Percentiles rank a stretch among this genome's conserved stretches.
Evolutionary conservation across 2,113 vertebrate genomes (phyloP).

Genomic region (Pseudorasbora parva): DNA sequence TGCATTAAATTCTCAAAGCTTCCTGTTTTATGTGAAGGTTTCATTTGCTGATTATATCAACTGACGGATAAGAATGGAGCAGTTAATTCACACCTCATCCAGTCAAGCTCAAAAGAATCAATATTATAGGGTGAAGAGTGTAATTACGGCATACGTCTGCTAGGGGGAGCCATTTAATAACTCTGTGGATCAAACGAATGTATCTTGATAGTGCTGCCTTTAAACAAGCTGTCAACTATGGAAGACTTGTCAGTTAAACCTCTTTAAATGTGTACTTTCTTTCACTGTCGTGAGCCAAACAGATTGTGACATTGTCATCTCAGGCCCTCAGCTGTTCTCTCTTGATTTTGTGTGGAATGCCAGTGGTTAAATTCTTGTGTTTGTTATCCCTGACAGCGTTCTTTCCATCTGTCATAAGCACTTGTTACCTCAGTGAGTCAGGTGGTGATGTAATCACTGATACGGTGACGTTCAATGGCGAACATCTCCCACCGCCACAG

Average conservation of each 20-base stretch:
- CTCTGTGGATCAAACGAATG: neutral
- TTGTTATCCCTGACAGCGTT: conserved; percentile 43
- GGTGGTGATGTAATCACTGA: conserved; percentile 55
- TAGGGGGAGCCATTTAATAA: conserved; percentile 81
- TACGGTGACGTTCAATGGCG: conserved; percentile 50
- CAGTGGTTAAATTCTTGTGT: conserved; percentile 43
- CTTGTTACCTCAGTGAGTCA: conserved; percentile 52
- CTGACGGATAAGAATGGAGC: conserved; percentile 1
- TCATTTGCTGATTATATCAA: conserved; percentile 10
- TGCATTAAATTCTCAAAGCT: conserved; percentile 37
- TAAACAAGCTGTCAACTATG: neutral
- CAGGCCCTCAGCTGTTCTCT: conserved; percentile 47
- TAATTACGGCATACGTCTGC: conserved; percentile 70
- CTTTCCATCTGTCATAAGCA: conserved; percentile 43
- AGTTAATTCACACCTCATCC: neutral
- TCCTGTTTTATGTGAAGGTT: neutral
- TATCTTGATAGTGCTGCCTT: neutral
- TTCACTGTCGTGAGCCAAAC: neutral
- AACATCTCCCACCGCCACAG: conserved; percentile 50
- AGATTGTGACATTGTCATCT: conserved; percentile 34
- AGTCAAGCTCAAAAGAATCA: neutral
- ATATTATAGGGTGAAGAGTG: conserved; percentile 31
- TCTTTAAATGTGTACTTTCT: neutral
- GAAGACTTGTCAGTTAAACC: neutral
- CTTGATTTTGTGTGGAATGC: conserved; percentile 38